Conservation (phyloP, 2,797 vertebrate species). For the Pteronotus mesoamericanus region DNA sequence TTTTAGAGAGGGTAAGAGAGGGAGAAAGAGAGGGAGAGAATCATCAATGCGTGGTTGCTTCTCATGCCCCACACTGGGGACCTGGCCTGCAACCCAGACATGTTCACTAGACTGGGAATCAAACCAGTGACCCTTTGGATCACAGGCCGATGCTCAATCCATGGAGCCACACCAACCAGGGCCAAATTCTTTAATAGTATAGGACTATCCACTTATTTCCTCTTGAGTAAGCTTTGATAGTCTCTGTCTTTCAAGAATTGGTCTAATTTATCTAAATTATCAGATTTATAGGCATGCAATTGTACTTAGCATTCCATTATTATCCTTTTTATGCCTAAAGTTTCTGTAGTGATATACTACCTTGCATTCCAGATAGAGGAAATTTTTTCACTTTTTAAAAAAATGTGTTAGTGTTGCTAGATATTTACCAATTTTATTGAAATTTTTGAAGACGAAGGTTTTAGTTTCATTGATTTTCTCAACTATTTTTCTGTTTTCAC, state of each 20-base stretch:
- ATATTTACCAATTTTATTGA: not conserved
- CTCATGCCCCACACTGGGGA: too few relatives aligned
- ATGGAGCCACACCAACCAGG: too few relatives aligned
- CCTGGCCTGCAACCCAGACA: too few relatives aligned
- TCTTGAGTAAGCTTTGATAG: not conserved
- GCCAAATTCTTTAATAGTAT: not conserved
- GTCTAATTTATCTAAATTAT: not conserved
- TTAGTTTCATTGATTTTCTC: not conserved
- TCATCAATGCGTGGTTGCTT: too few relatives aligned
- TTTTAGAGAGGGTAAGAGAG: too few relatives aligned
- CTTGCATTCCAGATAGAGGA: not conserved
- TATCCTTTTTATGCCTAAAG: not conserved
- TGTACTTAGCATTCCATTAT: not conserved
- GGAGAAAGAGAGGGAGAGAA: too few relatives aligned
- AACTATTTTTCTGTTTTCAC: not conserved
- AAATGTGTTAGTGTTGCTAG: not conserved
- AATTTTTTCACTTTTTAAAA: not conserved
- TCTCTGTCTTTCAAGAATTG: too few relatives aligned
- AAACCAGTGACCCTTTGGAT: too few relatives aligned
- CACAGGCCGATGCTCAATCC: too few relatives aligned
- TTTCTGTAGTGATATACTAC: not conserved
- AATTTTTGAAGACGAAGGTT: not conserved
- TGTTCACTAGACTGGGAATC: too few relatives aligned
- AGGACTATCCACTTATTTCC: not conserved
- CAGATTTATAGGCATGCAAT: not conserved